phyloP scores from a whole-genome alignment of 2,888 invertebrate genomes.

The Diachrysia chrysitis region DNA sequence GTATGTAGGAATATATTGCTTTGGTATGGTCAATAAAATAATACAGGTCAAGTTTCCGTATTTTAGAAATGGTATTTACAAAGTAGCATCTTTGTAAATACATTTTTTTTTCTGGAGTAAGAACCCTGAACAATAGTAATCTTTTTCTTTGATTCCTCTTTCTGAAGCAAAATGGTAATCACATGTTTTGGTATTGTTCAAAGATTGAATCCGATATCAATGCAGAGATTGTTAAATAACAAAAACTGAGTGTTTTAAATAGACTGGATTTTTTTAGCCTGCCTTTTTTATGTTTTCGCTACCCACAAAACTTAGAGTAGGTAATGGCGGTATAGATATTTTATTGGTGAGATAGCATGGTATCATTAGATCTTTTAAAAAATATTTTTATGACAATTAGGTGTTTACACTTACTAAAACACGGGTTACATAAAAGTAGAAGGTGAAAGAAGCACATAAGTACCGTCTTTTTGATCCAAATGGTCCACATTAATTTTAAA shows the following conservation, averaged over 20 bases:
- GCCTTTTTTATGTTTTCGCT: background rate
- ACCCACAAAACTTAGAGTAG: too few relatives aligned
- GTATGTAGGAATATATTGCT: too few relatives aligned
- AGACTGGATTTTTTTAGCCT: background rate
- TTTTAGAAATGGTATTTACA: too few relatives aligned
- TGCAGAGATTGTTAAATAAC: background rate
- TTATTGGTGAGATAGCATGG: too few relatives aligned
- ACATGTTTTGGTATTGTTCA: background rate
- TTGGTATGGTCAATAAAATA: too few relatives aligned
- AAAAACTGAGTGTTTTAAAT: background rate
- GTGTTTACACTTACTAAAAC: background rate
- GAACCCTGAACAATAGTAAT: background rate
- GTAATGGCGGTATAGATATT: too few relatives aligned
- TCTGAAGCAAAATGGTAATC: background rate
- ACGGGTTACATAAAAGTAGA: background rate
- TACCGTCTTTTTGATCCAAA: constrained; percentile 81
- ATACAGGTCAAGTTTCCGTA: too few relatives aligned
- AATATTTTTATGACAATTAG: too few relatives aligned
- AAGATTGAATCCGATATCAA: background rate
- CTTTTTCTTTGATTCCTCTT: background rate
- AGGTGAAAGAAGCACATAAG: constrained; percentile 31
- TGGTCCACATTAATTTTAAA: constrained; percentile 75
- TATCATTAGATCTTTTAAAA: too few relatives aligned
- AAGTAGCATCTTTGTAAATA: background rate
- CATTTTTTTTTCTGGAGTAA: background rate